Conservation (phyloP, 2,797 vertebrate genomes). For the Picus viridis region DNA sequence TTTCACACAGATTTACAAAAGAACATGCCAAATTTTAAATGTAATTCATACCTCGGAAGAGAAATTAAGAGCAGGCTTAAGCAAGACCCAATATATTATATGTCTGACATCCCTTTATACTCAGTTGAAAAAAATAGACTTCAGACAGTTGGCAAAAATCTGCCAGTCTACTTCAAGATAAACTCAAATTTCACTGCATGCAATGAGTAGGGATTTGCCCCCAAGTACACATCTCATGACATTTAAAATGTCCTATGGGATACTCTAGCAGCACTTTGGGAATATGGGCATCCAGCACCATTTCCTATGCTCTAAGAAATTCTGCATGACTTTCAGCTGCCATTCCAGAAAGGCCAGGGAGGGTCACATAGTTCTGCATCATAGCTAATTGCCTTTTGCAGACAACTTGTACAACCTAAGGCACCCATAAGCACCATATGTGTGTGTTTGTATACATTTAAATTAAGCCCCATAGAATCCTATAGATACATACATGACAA, state of each 20-base stretch:
- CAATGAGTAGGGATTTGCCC: neutral
- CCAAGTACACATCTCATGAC: accelerated
- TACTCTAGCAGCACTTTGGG: neutral
- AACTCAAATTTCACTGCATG: neutral
- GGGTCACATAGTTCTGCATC: accelerated
- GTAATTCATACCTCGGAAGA: neutral
- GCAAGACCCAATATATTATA: neutral
- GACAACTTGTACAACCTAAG: neutral
- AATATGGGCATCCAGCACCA: neutral
- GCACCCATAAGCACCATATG: neutral
- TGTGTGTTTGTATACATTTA: neutral
- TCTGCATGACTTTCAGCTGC: neutral
- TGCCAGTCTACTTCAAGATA: neutral
- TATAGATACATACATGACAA: neutral
- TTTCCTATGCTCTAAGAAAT: neutral
- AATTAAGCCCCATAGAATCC: neutral
- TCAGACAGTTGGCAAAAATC: neutral
- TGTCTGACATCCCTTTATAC: neutral
- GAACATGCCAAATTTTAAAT: neutral
- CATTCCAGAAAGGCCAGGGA: neutral
- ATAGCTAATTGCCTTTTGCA: neutral
- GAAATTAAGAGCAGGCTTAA: neutral
- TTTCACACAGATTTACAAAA: neutral
- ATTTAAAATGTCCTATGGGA: neutral
- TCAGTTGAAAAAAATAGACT: neutral